These are phyloP conservation scores for Burhinus oedicnemus DNA, from an alignment of 2,113 vertebrate genomes.

Conservation along the genomic window DNA sequence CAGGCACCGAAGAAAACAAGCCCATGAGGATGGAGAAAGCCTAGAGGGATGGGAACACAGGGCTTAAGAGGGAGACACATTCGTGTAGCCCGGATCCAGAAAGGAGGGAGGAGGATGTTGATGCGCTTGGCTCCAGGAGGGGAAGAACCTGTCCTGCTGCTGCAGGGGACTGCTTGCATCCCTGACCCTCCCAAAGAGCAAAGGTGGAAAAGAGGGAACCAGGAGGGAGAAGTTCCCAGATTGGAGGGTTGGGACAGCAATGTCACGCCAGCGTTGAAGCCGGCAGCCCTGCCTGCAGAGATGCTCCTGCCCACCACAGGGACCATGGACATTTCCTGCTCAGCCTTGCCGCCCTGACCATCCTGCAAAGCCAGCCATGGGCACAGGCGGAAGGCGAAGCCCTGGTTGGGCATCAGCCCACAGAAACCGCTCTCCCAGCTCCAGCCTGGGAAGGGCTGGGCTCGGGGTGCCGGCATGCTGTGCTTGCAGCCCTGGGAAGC, in stretches of 20 bases:
- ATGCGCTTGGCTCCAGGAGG: background rate
- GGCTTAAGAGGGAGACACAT: background rate
- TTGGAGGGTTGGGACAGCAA: background rate
- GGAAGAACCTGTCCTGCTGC: background rate
- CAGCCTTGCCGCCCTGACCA: background rate
- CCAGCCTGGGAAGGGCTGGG: background rate
- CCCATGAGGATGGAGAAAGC: background rate
- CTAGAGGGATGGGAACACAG: background rate
- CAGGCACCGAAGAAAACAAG: background rate
- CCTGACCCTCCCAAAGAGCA: background rate
- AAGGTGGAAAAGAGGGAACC: background rate
- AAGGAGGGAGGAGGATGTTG: background rate
- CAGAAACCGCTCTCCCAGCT: fast-evolving
- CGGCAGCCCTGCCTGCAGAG: background rate
- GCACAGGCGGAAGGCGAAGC: background rate
- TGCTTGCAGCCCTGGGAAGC: background rate
- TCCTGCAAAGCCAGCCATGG: fast-evolving
- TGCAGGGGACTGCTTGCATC: background rate
- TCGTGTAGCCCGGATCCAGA: background rate
- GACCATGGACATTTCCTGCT: background rate
- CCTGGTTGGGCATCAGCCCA: background rate
- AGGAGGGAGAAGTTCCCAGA: background rate
- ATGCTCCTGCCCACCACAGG: fast-evolving
- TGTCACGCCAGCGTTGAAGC: background rate
- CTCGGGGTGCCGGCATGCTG: background rate